These are phyloP conservation scores for Anguilla pacifica DNA, from an alignment of 2,797 vertebrate genomes.

Conservation along the genomic window DNA sequence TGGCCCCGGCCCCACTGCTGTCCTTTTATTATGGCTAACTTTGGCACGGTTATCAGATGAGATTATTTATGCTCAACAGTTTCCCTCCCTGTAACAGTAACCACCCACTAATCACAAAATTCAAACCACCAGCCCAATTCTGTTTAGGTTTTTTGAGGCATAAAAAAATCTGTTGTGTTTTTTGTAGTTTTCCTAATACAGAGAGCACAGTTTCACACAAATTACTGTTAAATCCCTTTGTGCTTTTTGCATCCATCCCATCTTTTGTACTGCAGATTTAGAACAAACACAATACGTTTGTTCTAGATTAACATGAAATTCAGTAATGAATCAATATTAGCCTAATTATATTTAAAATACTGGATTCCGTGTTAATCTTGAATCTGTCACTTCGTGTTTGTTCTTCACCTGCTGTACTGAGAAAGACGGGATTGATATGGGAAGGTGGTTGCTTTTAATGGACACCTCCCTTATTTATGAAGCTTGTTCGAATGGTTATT, in stretches of 20 bases:
- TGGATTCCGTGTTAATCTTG: neutral
- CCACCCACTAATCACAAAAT: constrained; percentile 29
- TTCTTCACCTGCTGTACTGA: neutral
- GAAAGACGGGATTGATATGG: neutral
- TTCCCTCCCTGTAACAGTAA: constrained; percentile 21
- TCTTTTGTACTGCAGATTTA: neutral
- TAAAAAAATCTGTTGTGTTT: neutral
- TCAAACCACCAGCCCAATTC: neutral
- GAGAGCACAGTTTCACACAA: neutral
- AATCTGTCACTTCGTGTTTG: neutral
- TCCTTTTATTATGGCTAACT: constrained; percentile 21
- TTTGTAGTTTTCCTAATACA: neutral
- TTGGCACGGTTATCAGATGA: constrained; percentile 22
- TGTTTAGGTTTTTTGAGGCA: neutral
- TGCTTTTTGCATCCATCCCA: neutral
- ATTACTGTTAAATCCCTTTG: neutral
- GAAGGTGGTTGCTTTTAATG: neutral
- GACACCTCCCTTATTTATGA: neutral
- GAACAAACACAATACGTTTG: neutral
- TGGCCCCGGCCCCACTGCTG: neutral
- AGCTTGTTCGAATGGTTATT: neutral
- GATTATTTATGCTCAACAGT: constrained; percentile 30
- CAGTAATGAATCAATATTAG: neutral
- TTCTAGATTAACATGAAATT: neutral
- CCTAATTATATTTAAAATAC: neutral